A percentile compares a stretch with the other conserved stretches of the same genome.
Conservation (phyloP, 2,797 vertebrate genomes). For the Chrysolophus pictus region DNA sequence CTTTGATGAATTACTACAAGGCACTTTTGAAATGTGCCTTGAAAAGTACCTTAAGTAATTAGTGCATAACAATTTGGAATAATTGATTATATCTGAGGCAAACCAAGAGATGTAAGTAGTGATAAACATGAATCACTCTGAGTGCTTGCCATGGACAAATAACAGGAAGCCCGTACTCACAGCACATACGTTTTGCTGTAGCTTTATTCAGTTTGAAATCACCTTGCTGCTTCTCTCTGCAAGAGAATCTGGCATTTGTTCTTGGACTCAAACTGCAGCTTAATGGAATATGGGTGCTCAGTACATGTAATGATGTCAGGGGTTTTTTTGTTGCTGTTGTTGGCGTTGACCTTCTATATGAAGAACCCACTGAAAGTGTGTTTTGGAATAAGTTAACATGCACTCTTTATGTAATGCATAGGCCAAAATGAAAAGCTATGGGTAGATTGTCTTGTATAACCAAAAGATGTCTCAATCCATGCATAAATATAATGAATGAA, state of each 20-base stretch:
- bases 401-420: accelerated
- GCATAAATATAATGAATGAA: background rate
- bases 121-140: slow-evolving; percentile 25
- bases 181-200: background rate
- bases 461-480: background rate
- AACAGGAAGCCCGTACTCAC: background rate
- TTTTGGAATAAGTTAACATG: background rate
- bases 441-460: background rate
- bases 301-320: background rate
- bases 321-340: background rate
- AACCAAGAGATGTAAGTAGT: slow-evolving; percentile 27
- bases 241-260: background rate
- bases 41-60: slow-evolving; percentile 53
- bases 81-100: slow-evolving; percentile 60
- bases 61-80: slow-evolving; percentile 43
- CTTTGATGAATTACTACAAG: slow-evolving; percentile 22
- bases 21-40: slow-evolving; percentile 51
- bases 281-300: background rate
- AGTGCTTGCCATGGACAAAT: slow-evolving; percentile 1
- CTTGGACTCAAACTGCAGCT: background rate
- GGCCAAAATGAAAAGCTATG: background rate
- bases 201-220: background rate
- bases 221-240: background rate
- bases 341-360: background rate
- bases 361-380: background rate